These are phyloP conservation scores for Siderastrea radians DNA, from an alignment of 92 coral and sea anemone genomes.

Conservation along the genomic window DNA sequence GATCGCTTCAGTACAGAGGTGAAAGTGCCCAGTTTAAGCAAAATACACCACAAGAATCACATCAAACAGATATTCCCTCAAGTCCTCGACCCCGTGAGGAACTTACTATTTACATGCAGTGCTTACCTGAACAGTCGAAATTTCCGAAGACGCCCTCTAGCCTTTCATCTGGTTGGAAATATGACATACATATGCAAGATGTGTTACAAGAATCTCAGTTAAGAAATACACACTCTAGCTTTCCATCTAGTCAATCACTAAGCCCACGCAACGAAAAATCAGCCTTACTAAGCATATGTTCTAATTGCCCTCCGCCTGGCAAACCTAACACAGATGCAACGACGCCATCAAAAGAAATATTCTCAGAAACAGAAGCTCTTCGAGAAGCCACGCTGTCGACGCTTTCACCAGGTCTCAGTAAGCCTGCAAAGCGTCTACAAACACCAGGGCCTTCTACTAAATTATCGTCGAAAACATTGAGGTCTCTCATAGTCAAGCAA, in stretches of 20 bases:
- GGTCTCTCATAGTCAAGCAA: neutral
- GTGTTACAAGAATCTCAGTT: neutral
- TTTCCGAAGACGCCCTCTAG: neutral
- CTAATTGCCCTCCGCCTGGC: neutral
- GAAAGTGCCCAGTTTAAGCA: neutral
- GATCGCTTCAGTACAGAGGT: neutral
- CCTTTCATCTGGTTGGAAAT: neutral
- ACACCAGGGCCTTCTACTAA: neutral
- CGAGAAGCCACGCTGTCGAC: neutral
- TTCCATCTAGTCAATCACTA: neutral
- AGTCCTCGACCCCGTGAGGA: too few relatives aligned
- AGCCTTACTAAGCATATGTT: neutral
- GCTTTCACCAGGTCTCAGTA: neutral
- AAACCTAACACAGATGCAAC: neutral
- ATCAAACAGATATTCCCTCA: too few relatives aligned
- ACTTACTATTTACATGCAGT: too few relatives aligned
- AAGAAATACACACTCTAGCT: neutral
- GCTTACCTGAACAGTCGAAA: neutral
- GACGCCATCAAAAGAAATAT: neutral
- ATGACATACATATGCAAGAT: neutral
- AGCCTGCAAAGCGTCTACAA: neutral
- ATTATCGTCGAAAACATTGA: neutral
- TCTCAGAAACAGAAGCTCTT: neutral
- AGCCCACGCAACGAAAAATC: neutral
- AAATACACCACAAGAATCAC: neutral